Evolutionary conservation across 2,797 vertebrate species (phyloP), one percentile per base, ranked within the genome.

Genomic region (Gymnoscopelus braueri): DNA sequence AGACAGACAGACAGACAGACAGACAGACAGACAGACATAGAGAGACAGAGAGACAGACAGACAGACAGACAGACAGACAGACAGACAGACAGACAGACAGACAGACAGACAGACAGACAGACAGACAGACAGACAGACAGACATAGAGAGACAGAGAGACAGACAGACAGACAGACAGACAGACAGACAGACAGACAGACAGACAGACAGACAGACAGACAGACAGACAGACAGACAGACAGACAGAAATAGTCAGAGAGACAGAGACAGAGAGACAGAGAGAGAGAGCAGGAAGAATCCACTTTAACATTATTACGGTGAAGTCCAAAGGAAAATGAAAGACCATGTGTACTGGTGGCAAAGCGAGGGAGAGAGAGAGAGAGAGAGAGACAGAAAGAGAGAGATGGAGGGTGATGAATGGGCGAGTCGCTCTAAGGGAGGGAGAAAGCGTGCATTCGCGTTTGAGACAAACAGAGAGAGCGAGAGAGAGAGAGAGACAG

Each of bases 401-500:
- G 23, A 24, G 12, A 29, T 26, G 32, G 32, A 54, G 52, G 9
- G 11, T 58, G 12, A 5, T 32, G 11, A 26, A 5, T 49, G 60
- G 15, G 59, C 13, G 55, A 26, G 47, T 63, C 7, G 32, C 12
- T 64, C 5, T 53, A 50, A 52, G 13, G 23, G 53, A 47, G 55
- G 59, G 62, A 50, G 56, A 65, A 52, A 9, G 63, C 23, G 24
- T 55, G 35, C 4, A 11, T 26, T 23, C 23, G 5, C 11, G 29
- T 13, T 47, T 49, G 48, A 39, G 13, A 23, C 11, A 15, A 32
- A 56, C 24, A 14, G 35, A 64, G 19, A 61, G 29, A 39, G 60
- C 26, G 9, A 48, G n/a, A 59, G 24, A 60, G 57, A 26, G 24
- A 23, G 78, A 72, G 72, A 71, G 77, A 75, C 62, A 60, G 12